phyloP scores from a whole-genome alignment of 2,888 invertebrate genomes.

The Drosophila flavopinicola region DNA sequence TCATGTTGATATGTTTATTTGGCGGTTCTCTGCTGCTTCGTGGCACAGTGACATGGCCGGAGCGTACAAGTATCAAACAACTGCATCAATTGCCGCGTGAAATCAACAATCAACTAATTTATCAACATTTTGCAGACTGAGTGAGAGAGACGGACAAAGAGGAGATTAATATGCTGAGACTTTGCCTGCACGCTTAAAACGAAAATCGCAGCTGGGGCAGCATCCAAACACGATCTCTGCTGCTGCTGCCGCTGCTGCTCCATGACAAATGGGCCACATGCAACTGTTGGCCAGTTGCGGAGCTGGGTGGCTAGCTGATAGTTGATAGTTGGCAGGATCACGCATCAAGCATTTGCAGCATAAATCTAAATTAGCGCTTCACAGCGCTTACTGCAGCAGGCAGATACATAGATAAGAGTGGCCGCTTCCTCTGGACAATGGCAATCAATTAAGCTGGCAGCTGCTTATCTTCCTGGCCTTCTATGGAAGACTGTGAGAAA shows the following conservation, averaged over 20 bases:
- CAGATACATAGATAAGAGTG: constrained; percentile 5
- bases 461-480: constrained; percentile 32
- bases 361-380: constrained; percentile 81
- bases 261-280: constrained; percentile 74
- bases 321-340: constrained; percentile 55
- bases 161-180: constrained; percentile 48
- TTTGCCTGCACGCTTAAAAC: constrained; percentile 30
- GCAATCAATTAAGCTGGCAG: constrained; percentile 65
- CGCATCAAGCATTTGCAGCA: constrained; percentile 76
- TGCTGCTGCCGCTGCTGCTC: too few relatives aligned
- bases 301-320: constrained; percentile 34
- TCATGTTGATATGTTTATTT: constrained; percentile 75
- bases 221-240: too few relatives aligned
- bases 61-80: constrained; percentile 9
- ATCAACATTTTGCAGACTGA: constrained; percentile 59
- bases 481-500: constrained; percentile 71
- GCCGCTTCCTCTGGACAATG: constrained; percentile 43
- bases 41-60: constrained; percentile 54
- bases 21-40: constrained; percentile 24
- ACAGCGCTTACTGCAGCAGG: constrained; percentile 57
- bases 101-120: constrained; percentile 68
- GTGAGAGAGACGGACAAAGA: constrained; percentile 12
- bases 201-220: constrained; percentile 57
- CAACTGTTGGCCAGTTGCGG: constrained; percentile 48
- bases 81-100: constrained; percentile 55